phyloP scores from a whole-genome alignment of 1,140 invertebrate species.

The Drosophila tsacasi region DNA sequence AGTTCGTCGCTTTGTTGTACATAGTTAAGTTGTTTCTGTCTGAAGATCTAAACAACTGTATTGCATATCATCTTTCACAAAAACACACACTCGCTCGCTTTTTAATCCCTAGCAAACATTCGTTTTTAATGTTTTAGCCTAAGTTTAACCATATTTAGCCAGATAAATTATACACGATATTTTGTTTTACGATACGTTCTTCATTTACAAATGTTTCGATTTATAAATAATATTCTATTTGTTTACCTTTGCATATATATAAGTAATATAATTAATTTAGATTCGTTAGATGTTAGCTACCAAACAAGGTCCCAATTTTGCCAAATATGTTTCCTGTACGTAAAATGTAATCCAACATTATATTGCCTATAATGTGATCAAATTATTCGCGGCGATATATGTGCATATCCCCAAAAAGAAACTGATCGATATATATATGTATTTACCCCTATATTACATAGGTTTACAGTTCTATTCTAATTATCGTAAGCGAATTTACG shows the following conservation, averaged over 20 bases:
- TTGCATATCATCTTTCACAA: conserved; percentile 56
- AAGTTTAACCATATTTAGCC: conserved; percentile 35
- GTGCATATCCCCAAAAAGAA: conserved; percentile 30
- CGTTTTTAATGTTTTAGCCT: conserved; percentile 58
- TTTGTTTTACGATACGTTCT: conserved; percentile 30
- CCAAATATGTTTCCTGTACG: conserved; percentile 76
- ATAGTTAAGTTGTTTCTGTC: conserved; percentile 67
- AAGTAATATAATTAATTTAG: conserved; percentile 13
- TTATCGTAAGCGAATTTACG: conserved; percentile 59
- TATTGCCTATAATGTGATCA: conserved; percentile 47
- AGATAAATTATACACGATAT: conserved; percentile 6
- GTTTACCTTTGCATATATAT: neutral
- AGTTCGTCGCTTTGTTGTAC: conserved; percentile 59
- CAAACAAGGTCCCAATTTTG: conserved; percentile 70
- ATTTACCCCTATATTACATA: conserved; percentile 34
- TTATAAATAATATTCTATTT: conserved; percentile 7
- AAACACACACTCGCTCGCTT: conserved; percentile 4
- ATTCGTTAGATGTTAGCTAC: conserved; percentile 49
- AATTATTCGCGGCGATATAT: conserved; percentile 29
- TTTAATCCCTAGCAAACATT: conserved; percentile 22
- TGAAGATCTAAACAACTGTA: conserved; percentile 18
- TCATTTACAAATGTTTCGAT: conserved; percentile 33
- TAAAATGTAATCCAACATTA: conserved; percentile 42
- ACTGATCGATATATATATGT: conserved; percentile 31
- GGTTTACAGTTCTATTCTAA: conserved; percentile 42